These are phyloP conservation scores for Sphaerolaimus hirsutus DNA, from an alignment of 2,888 invertebrate species.

Conservation along the genomic window DNA sequence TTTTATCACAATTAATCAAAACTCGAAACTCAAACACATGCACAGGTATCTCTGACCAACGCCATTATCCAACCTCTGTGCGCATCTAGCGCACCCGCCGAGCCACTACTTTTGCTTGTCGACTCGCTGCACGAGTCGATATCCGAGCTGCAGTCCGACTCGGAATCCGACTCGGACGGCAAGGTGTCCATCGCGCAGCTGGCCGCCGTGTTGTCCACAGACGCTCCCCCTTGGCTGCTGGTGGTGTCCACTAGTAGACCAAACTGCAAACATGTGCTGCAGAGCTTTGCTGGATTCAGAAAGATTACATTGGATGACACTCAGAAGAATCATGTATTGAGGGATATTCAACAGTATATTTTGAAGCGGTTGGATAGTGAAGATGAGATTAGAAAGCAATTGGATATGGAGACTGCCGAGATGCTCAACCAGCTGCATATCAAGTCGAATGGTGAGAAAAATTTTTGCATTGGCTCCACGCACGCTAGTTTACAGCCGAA, in stretches of 20 bases:
- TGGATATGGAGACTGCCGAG: constrained; percentile 70
- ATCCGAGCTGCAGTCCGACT: constrained; percentile 4
- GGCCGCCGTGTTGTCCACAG: constrained; percentile 43
- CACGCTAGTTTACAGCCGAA: too few relatives aligned
- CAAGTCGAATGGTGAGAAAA: too few relatives aligned
- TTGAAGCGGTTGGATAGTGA: constrained; percentile 66
- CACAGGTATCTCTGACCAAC: too few relatives aligned
- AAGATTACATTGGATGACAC: constrained; percentile 72
- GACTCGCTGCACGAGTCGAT: constrained; percentile 63
- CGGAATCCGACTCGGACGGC: constrained; percentile 17
- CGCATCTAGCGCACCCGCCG: constrained; percentile 59
- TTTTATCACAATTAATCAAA: too few relatives aligned
- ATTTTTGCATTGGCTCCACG: too few relatives aligned
- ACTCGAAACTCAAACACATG: too few relatives aligned
- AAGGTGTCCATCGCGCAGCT: constrained; percentile 35
- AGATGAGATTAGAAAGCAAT: constrained; percentile 38
- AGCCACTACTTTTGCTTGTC: constrained; percentile 49
- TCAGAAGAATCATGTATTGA: constrained; percentile 51
- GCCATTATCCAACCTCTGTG: constrained; percentile 61
- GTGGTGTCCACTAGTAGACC: constrained; percentile 62
- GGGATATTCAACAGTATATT: constrained; percentile 84
- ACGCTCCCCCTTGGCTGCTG: constrained; percentile 64
- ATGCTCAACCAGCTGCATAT: constrained; percentile 79
- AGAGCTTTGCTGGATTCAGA: constrained; percentile 50
- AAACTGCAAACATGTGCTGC: too few relatives aligned